phyloP scores from a whole-genome alignment of 2,888 invertebrate species.

The Graphium colonna region DNA sequence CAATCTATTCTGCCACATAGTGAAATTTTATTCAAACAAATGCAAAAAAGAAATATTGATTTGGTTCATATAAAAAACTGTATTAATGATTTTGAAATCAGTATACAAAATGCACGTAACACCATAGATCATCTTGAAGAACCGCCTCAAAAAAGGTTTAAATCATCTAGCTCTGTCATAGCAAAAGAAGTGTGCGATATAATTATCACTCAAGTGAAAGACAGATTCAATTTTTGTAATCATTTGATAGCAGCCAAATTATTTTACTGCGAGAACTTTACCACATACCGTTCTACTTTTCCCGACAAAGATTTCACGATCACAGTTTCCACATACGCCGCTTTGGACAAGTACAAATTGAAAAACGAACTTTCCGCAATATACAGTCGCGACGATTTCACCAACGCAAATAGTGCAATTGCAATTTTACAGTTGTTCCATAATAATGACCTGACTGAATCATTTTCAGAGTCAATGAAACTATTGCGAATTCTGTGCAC shows the following conservation, averaged over 20 bases:
- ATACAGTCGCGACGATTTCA: constrained; percentile 22
- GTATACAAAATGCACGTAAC: constrained; percentile 24
- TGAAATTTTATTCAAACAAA: too few species aligned
- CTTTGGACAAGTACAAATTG: constrained; percentile 23
- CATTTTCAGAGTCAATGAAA: too few species aligned
- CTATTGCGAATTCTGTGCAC: constrained; percentile 23
- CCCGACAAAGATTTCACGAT: constrained; percentile 20
- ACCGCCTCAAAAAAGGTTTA: constrained; percentile 4
- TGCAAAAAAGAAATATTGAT: constrained; percentile 16
- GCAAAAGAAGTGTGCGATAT: too few species aligned
- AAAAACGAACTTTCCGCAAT: constrained; percentile 24
- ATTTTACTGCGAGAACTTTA: constrained; percentile 17
- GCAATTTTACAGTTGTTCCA: constrained; percentile 10
- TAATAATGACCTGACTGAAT: too few species aligned
- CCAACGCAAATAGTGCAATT: constrained; percentile 20
- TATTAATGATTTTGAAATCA: constrained; percentile 24
- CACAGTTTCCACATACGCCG: constrained; percentile 24
- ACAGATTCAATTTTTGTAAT: constrained; percentile 23
- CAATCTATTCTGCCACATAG: too few species aligned
- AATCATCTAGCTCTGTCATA: constrained; percentile 23
- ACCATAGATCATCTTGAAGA: constrained; percentile 21
- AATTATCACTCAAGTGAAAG: background rate
- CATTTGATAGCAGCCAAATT: constrained; percentile 18
- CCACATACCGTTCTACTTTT: constrained; percentile 20
- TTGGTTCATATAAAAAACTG: constrained; percentile 21